Base-by-base conservation (phyloP, 2,797 vertebrate species). In the Danio aesculapii region DNA sequence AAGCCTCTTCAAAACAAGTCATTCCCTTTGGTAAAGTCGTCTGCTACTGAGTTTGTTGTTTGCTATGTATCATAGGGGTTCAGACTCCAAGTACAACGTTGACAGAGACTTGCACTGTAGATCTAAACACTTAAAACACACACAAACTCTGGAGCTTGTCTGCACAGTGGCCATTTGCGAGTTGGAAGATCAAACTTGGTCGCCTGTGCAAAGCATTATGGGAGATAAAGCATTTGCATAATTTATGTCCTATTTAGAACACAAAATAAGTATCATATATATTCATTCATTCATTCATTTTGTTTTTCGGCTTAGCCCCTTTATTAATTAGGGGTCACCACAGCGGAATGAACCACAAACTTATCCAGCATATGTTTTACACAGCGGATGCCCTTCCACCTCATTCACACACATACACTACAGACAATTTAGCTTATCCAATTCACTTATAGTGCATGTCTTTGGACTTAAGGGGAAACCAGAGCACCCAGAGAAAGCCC, bases 1-100 rank as follows among this genome's bases (percentile, higher is more conserved):
- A 85, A 84, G 79, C 43, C 59, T 55, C 59, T 73, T 78, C 73
- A 75, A 86, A 76, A 66, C 66, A 66, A 79, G 71, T 69, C 75
- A 62, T 77, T 61, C 53, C 17, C 66, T 72, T 79, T 59, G 76
- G 79, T 79, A 73, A 82, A 84, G 80, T 82, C 61, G 11, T 19
- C 16, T 13, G 64, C 75, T 75, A 70, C 63, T 41, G 50, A 75
- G 63, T 68, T 62, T 4, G 41, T 75, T 79, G 72, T 86, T 86
- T 84, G 55, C 62, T 41, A 53, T 69, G 49, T 80, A 80, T 77
- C 79, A 84, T 61, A 57, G 47, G 77, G 49, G 68, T 61, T 75
- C 67, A 75, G 16, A 39, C 62, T 44, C 9, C 19, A 69, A 86
- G 79, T 81, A 82, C 66, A 83, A 17, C 2, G 46, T 75, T 70